Evolutionary conservation across 2,797 vertebrate species (phyloP), one percentile per base, ranked within the genome.

Genomic region (Gobio occitaniae): DNA sequence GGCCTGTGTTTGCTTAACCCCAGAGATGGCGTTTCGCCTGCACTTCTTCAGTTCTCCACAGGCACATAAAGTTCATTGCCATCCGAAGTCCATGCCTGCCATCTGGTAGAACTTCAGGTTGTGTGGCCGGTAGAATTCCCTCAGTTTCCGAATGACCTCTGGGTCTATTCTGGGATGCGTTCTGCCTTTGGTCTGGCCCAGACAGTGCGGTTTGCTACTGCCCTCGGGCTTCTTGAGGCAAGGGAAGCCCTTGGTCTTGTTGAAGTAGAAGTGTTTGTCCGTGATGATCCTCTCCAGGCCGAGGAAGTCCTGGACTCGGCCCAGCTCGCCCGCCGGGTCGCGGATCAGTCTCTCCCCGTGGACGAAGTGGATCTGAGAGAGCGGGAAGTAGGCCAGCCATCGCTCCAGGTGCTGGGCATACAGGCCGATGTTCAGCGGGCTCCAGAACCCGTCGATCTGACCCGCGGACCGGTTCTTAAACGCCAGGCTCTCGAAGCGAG

Each of bases 231-330:
- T 96, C 91, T 96, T 96, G 87, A 96, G 89, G 89, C 96, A 96
- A 12, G 96, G 96, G 90, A 96, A 96, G 61, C 96, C 96, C 87
- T 96, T 96, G 0, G 95, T 96, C 89, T 96, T 95, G 92, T 96
- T 96, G 87, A 96, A 96, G 92, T 96, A 96, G 90, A 96, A 96
- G 89, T 96, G 95, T 86, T 96, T 96, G 92, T 96, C 95, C 0
- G 95, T 96, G 84, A 96, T 91, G 56, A 96, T 96, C 87, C 94
- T 93, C 93, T 96, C 94, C 72, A 96, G 93, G 54, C 96, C 95
- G 71, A 96, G 91, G 77, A 96, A 96, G 93, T 96, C 95, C 92
- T 96, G 96, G 85, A 96, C 95, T 44, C 93, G 94, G 38, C 94
- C 94, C 86, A 96, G 91, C 87, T 96, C 96, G 21, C 94, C 94